Conservation (phyloP, 2,797 vertebrate genomes). For the Sciurus carolinensis region DNA sequence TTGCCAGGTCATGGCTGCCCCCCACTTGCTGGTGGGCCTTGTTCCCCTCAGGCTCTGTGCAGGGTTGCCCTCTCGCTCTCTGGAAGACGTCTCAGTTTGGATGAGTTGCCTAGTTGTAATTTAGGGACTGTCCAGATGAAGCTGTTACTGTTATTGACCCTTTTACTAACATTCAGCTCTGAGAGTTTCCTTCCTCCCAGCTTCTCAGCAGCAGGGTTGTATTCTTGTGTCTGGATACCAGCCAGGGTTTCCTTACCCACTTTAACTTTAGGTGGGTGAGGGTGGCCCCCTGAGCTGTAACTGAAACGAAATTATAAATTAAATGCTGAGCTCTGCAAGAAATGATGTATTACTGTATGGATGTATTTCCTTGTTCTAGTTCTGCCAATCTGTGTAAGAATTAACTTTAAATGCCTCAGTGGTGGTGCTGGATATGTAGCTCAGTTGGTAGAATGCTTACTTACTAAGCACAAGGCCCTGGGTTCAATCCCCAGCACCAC, state of each 20-base stretch:
- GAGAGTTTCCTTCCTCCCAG: not conserved
- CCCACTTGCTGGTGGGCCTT: not conserved
- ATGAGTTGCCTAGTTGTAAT: not conserved
- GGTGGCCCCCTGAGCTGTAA: not conserved
- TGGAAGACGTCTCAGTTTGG: not conserved
- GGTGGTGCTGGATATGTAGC: too few relatives aligned
- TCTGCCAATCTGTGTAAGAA: not conserved
- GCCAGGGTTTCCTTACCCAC: not conserved
- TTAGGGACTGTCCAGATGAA: not conserved
- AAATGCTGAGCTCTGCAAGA: not conserved
- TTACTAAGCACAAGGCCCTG: too few relatives aligned
- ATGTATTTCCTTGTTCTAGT: not conserved
- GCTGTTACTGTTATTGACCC: not conserved
- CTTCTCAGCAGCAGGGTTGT: too few relatives aligned
- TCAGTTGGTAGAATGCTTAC: too few relatives aligned
- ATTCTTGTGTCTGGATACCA: not conserved
- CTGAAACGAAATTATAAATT: not conserved
- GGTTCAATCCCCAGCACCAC: too few relatives aligned
- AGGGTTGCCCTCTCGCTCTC: slow-evolving; percentile 6
- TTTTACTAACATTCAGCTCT: not conserved
- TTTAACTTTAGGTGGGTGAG: not conserved
- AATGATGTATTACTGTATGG: not conserved
- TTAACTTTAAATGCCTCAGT: not conserved
- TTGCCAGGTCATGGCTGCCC: not conserved
- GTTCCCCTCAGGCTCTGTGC: slow-evolving; percentile 5